A percentile compares a stretch with the other conserved stretches of the same genome.
phyloP scores from a whole-genome alignment of 1,140 invertebrate genomes.

The Zaprionus ghesquierei region DNA sequence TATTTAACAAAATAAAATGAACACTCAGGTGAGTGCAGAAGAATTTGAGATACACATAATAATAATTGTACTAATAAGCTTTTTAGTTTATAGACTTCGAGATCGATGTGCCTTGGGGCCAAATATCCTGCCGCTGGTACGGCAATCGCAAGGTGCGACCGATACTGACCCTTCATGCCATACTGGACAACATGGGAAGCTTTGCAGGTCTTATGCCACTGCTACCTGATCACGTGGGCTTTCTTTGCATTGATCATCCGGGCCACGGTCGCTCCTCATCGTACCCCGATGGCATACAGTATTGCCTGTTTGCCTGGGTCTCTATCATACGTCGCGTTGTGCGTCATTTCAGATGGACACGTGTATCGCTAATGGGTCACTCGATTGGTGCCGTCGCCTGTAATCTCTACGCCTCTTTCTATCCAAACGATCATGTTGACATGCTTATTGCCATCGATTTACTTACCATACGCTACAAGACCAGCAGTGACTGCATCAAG shows the following conservation, averaged over 20 bases:
- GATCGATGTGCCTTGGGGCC: slow-evolving; percentile 83
- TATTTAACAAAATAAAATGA: not conserved
- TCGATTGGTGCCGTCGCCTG: slow-evolving; percentile 85
- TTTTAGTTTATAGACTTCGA: slow-evolving; percentile 54
- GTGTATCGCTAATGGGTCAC: slow-evolving; percentile 86
- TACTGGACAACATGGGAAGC: slow-evolving; percentile 88
- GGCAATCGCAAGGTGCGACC: slow-evolving; percentile 85
- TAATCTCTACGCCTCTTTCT: slow-evolving; percentile 19
- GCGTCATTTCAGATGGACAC: not conserved
- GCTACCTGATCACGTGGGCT: slow-evolving; percentile 83
- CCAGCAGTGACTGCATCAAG: slow-evolving; percentile 7
- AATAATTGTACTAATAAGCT: not conserved
- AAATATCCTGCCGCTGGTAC: slow-evolving; percentile 87
- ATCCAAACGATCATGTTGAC: slow-evolving; percentile 9
- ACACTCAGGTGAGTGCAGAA: not conserved
- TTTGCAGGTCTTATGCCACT: slow-evolving; percentile 87
- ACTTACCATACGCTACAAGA: slow-evolving; percentile 14
- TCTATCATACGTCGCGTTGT: not conserved
- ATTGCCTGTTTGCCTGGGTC: not conserved
- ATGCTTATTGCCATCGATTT: slow-evolving; percentile 23
- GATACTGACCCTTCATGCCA: slow-evolving; percentile 88
- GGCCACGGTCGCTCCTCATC: not conserved
- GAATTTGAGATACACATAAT: too few species aligned
- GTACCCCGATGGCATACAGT: not conserved
- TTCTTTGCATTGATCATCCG: slow-evolving; percentile 84